Conservation (phyloP, 2,888 invertebrate genomes). For the Orthosia incerta region DNA sequence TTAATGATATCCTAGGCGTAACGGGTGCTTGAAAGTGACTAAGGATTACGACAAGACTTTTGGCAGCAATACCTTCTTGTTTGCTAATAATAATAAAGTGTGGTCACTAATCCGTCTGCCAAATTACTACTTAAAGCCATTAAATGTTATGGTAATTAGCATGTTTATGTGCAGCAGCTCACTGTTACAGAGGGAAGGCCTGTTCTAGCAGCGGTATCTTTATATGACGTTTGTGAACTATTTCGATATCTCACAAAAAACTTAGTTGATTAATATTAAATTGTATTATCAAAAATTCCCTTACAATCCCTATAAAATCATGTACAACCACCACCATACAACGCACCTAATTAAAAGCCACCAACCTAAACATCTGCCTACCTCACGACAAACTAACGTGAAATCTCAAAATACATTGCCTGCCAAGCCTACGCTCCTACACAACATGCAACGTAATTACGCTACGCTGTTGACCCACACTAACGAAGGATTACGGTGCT, state of each 20-base stretch:
- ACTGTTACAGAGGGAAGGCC: too few relatives aligned
- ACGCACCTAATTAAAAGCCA: background rate
- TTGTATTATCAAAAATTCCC: background rate
- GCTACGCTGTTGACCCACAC: slow-evolving; percentile 49
- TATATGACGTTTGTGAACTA: background rate
- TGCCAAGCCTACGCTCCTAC: slow-evolving; percentile 25
- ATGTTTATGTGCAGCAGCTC: background rate
- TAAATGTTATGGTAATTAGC: background rate
- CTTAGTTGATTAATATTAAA: too few relatives aligned
- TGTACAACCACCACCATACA: too few relatives aligned
- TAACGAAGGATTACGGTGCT: slow-evolving; percentile 60
- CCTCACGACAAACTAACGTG: slow-evolving; percentile 9
- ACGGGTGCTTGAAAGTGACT: background rate
- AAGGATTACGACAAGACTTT: background rate
- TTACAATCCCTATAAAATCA: background rate
- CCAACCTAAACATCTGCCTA: slow-evolving; percentile 1
- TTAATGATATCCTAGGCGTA: background rate
- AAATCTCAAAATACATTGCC: slow-evolving; percentile 37
- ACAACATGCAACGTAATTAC: slow-evolving; percentile 55
- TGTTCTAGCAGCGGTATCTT: too few relatives aligned
- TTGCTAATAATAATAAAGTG: slow-evolving; percentile 1
- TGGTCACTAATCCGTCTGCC: background rate
- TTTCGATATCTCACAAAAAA: background rate
- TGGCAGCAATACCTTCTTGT: slow-evolving; percentile 2
- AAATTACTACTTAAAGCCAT: background rate